Percentiles rank a stretch among this genome's conserved stretches.
Evolutionary conservation across 2,113 vertebrate species (phyloP).

Genomic region (Turdus rufiventris): DNA sequence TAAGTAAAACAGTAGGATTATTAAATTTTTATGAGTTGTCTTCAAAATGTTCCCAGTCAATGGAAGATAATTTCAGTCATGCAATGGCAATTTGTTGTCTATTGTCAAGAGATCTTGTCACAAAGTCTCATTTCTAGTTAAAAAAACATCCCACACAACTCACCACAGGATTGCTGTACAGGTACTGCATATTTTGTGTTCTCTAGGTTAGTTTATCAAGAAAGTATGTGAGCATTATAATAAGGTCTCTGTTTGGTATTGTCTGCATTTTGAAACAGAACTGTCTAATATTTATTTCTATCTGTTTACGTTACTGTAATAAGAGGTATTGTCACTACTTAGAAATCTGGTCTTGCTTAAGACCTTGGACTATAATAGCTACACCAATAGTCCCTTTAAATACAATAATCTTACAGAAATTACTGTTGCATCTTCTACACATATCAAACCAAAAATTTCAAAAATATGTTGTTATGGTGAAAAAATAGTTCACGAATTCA

Average conservation of each 20-base stretch:
- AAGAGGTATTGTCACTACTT: not conserved
- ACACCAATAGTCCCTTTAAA: not conserved
- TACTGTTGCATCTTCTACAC: not conserved
- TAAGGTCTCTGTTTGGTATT: not conserved
- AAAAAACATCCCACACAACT: not conserved
- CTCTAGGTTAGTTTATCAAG: not conserved
- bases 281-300: not conserved
- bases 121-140: not conserved
- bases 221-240: not conserved
- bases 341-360: not conserved
- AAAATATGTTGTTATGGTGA: not conserved
- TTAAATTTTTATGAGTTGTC: not conserved
- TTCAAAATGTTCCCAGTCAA: not conserved
- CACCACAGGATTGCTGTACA: not conserved
- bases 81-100: not conserved
- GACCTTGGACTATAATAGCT: not conserved
- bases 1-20: not conserved
- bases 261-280: not conserved
- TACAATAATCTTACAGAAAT: not conserved
- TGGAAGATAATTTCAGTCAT: not conserved
- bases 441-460: not conserved
- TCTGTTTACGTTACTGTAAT: not conserved
- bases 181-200: not conserved
- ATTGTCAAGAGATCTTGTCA: not conserved
- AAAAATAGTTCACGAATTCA: not conserved